Evolutionary conservation across 2,888 invertebrate genomes (phyloP).

Genomic region (Sphecodes monilicornis): DNA sequence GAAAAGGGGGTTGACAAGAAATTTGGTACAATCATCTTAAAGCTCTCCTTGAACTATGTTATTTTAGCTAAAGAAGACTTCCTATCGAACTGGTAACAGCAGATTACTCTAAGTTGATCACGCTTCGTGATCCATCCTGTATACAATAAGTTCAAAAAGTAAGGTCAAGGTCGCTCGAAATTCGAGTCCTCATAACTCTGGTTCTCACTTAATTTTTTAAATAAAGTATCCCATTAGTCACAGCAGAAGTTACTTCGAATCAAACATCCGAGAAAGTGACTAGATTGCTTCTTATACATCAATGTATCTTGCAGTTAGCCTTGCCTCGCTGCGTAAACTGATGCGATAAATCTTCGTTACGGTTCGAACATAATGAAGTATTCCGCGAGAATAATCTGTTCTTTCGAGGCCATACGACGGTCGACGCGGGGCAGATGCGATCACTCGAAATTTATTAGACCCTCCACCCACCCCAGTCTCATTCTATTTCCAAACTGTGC

Average conservation of each 20-base stretch:
- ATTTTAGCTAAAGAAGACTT: too few species aligned
- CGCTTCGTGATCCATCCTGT: too few species aligned
- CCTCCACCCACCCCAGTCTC: constrained; percentile 21
- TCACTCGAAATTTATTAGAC: constrained; percentile 69
- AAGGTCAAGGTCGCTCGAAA: too few species aligned
- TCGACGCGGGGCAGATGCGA: constrained; percentile 18
- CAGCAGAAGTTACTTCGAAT: background rate
- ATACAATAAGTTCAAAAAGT: too few species aligned
- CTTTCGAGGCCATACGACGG: constrained; percentile 20
- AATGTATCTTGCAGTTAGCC: background rate
- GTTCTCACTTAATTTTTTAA: background rate
- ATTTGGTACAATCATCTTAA: too few species aligned
- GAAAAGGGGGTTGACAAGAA: too few species aligned
- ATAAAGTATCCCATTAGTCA: background rate
- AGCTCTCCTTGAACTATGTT: too few species aligned
- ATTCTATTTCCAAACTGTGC: constrained; percentile 46
- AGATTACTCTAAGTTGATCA: too few species aligned
- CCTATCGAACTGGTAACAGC: too few species aligned
- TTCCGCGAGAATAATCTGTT: constrained; percentile 7
- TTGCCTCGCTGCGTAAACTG: background rate
- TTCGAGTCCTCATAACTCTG: background rate
- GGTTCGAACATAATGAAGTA: constrained; percentile 27
- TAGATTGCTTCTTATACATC: constrained; percentile 3
- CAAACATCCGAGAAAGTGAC: background rate
- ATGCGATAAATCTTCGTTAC: background rate